Evolutionary conservation across 2,888 invertebrate genomes (phyloP).

Genomic region (Minunthozetes semirufus): DNA sequence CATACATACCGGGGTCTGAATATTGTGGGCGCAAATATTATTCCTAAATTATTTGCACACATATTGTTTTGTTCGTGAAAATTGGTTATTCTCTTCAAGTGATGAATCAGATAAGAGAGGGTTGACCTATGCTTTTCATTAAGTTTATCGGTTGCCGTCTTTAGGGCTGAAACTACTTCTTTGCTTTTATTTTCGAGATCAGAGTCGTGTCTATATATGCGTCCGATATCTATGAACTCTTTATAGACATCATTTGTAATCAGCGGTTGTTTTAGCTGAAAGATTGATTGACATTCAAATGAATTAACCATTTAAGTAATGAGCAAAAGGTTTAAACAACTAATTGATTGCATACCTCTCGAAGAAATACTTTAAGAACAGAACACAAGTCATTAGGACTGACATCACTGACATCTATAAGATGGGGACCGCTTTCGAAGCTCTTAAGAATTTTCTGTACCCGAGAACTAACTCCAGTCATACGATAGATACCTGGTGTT

Average conservation of each 20-base stretch:
- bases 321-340: neutral
- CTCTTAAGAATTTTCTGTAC: slow-evolving; percentile 37
- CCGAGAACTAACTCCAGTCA: slow-evolving; percentile 36
- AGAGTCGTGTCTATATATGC: slow-evolving; percentile 21
- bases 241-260: slow-evolving; percentile 37
- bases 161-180: slow-evolving; percentile 19
- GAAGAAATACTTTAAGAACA: slow-evolving; percentile 37
- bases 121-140: slow-evolving; percentile 31
- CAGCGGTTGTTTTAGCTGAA: slow-evolving; percentile 36
- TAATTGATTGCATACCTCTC: slow-evolving; percentile 30
- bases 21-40: slow-evolving; percentile 38
- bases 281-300: neutral
- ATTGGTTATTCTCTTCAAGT: slow-evolving; percentile 34
- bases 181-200: neutral
- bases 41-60: slow-evolving; percentile 35
- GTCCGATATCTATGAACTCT: slow-evolving; percentile 34
- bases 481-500: slow-evolving; percentile 37
- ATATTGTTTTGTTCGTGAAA: slow-evolving; percentile 36
- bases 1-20: slow-evolving; percentile 37
- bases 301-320: neutral
- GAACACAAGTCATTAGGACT: slow-evolving; percentile 37
- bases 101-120: slow-evolving; percentile 34
- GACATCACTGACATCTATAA: slow-evolving; percentile 37
- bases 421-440: slow-evolving; percentile 37
- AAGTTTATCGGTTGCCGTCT: slow-evolving; percentile 26